Evolutionary conservation across 1,140 invertebrate species (phyloP).

Genomic region (Heliconius hewitsoni): DNA sequence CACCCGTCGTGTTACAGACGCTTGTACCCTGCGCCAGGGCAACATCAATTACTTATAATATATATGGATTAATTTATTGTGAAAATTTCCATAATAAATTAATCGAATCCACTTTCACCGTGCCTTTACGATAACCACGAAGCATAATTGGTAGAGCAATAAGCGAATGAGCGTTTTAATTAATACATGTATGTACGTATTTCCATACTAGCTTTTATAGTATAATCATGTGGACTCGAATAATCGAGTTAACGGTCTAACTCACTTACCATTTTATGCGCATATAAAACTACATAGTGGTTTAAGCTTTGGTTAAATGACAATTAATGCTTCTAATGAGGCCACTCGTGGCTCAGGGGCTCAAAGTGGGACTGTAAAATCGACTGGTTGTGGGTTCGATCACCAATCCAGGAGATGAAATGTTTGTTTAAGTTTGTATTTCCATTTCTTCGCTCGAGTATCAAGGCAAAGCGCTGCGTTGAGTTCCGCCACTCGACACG

Average conservation of each 20-base stretch:
- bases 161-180: conserved; percentile 46
- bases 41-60: background rate
- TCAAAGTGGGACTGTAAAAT: too few relatives aligned
- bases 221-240: conserved; percentile 35
- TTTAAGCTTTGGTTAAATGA: background rate
- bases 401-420: too few relatives aligned
- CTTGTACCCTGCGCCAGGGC: too few relatives aligned
- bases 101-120: conserved; percentile 34
- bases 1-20: too few relatives aligned
- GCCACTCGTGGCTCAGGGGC: background rate
- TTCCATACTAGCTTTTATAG: conserved; percentile 43
- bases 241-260: conserved; percentile 33
- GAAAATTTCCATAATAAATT: background rate
- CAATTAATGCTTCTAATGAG: background rate
- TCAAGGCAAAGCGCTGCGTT: too few relatives aligned
- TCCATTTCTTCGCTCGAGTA: too few relatives aligned
- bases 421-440: too few relatives aligned
- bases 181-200: conserved; percentile 46
- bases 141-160: conserved; percentile 42
- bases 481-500: too few relatives aligned
- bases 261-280: conserved; percentile 16
- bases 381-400: too few relatives aligned
- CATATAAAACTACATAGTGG: conserved; percentile 18
- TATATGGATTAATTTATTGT: background rate
- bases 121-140: conserved; percentile 41